Percentiles rank a stretch among this genome's conserved stretches.
These are phyloP conservation scores for Tiaroga cobitis DNA, from an alignment of 2,797 vertebrate species.

Conservation along the genomic window DNA sequence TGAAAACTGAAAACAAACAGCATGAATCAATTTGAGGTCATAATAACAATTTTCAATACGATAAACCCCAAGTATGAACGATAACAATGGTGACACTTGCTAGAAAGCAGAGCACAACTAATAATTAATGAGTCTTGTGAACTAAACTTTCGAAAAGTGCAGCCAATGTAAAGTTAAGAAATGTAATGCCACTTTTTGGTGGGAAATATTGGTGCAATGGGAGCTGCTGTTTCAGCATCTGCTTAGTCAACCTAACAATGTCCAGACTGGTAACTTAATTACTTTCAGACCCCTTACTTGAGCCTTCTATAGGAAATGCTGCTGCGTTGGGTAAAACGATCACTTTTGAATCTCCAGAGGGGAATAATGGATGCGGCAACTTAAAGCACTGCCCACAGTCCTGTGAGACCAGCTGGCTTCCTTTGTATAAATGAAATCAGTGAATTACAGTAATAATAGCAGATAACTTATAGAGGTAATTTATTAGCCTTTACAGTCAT, in stretches of 20 bases:
- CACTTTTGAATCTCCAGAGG: slow-evolving; percentile 44
- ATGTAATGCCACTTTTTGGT: slow-evolving; percentile 25
- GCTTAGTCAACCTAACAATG: slow-evolving; percentile 45
- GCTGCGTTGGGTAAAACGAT: slow-evolving; percentile 34
- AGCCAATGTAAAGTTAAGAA: slow-evolving; percentile 23
- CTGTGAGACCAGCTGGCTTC: slow-evolving; percentile 33
- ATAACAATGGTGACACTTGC: neutral
- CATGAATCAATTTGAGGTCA: neutral
- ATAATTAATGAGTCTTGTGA: slow-evolving; percentile 27
- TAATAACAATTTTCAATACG: neutral
- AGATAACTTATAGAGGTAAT: slow-evolving; percentile 61
- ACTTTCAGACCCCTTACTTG: slow-evolving; percentile 33
- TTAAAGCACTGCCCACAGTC: slow-evolving; percentile 40
- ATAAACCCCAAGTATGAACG: neutral
- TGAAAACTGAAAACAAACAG: neutral
- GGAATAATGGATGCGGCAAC: slow-evolving; percentile 45
- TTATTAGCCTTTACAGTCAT: slow-evolving; percentile 63
- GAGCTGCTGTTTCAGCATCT: slow-evolving; percentile 47
- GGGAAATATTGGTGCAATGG: slow-evolving; percentile 21
- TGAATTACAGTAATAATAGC: slow-evolving; percentile 56
- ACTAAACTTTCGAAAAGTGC: slow-evolving; percentile 33
- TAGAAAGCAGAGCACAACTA: slow-evolving; percentile 11
- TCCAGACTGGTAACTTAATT: slow-evolving; percentile 33
- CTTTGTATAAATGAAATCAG: slow-evolving; percentile 57
- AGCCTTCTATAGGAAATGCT: slow-evolving; percentile 36